Conservation (phyloP, 2,888 invertebrate genomes). For the Pammene aurita region DNA sequence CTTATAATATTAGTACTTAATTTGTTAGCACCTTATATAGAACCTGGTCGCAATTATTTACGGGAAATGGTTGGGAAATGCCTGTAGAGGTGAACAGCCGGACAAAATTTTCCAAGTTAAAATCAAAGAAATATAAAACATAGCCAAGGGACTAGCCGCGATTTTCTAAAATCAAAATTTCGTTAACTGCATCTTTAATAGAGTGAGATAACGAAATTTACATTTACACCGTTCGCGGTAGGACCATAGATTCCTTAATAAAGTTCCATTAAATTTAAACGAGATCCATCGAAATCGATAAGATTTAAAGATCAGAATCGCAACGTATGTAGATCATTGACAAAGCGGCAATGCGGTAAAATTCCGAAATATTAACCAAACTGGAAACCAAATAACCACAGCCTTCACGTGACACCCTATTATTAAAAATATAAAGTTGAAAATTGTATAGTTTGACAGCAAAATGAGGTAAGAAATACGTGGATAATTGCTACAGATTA, state of each 20-base stretch:
- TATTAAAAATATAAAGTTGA: conserved; percentile 25
- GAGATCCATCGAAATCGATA: conserved; percentile 28
- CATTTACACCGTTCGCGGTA: too few relatives aligned
- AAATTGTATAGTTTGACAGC: conserved; percentile 40
- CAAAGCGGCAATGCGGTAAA: conserved; percentile 43
- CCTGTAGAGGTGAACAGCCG: too few relatives aligned
- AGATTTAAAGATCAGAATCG: conserved; percentile 36
- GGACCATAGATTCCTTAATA: neutral
- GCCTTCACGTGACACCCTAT: conserved; percentile 9
- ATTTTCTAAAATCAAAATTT: too few relatives aligned
- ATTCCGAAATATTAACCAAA: conserved; percentile 44
- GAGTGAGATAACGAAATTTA: too few relatives aligned
- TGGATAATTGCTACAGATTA: conserved; percentile 62
- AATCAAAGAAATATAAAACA: too few relatives aligned
- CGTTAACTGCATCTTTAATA: too few relatives aligned
- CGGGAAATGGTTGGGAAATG: too few relatives aligned
- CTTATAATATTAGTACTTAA: too few relatives aligned
- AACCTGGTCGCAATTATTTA: too few relatives aligned
- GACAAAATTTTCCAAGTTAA: too few relatives aligned
- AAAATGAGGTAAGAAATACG: conserved; percentile 45
- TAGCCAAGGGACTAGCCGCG: too few relatives aligned
- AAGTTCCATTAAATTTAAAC: conserved; percentile 4
- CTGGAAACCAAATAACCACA: conserved; percentile 36
- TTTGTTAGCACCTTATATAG: too few relatives aligned
- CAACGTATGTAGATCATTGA: conserved; percentile 41